These are phyloP conservation scores for Cephus spinipes DNA, from an alignment of 2,888 invertebrate genomes.

Conservation along the genomic window DNA sequence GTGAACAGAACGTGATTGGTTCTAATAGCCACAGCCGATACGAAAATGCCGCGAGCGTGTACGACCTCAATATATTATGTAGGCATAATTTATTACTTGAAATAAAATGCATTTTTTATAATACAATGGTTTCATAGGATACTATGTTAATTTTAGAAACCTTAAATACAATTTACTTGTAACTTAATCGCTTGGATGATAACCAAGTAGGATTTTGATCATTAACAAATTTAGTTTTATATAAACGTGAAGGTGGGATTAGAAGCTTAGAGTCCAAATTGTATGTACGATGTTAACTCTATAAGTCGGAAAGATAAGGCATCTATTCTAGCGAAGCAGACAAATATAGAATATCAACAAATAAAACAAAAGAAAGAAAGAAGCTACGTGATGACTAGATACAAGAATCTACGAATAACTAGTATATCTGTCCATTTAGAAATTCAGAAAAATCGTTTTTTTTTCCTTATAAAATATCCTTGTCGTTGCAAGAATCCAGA, in stretches of 20 bases:
- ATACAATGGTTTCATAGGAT: neutral
- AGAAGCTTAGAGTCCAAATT: neutral
- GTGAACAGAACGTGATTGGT: neutral
- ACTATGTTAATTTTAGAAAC: neutral
- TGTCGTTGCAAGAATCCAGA: neutral
- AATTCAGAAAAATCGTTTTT: neutral
- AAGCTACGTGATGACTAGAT: neutral
- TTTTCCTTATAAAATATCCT: neutral
- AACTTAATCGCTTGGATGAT: neutral
- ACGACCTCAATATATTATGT: neutral
- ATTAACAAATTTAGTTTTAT: neutral
- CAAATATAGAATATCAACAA: neutral
- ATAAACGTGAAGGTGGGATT: neutral
- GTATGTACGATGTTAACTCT: neutral
- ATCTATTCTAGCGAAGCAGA: neutral
- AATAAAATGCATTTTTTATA: neutral
- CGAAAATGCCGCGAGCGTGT: neutral
- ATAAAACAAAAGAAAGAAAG: neutral
- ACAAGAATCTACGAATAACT: neutral
- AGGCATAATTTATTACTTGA: neutral
- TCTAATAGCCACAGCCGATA: neutral
- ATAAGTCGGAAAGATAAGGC: neutral
- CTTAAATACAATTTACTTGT: neutral
- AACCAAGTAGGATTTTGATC: neutral
- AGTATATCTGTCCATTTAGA: neutral